Evolutionary conservation across 2,888 invertebrate species (phyloP).

Genomic region (Amphimallon solstitiale): DNA sequence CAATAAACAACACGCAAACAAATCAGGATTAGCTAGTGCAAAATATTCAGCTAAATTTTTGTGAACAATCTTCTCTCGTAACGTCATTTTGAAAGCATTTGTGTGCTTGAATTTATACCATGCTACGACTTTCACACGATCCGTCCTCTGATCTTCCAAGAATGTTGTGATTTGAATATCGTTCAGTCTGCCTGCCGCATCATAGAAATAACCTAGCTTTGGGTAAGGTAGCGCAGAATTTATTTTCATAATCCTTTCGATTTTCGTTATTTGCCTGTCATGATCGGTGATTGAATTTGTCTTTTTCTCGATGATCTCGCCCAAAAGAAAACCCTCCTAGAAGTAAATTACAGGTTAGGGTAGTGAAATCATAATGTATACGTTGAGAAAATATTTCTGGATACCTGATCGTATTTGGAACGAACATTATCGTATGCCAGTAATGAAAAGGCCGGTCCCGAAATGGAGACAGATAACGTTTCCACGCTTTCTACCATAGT

Average conservation of each 20-base stretch:
- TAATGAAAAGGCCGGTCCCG: slow-evolving; percentile 73
- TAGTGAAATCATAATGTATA: neutral
- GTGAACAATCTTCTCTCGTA: slow-evolving; percentile 72
- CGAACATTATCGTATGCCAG: slow-evolving; percentile 75
- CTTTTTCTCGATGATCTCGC: slow-evolving; percentile 71
- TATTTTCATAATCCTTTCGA: slow-evolving; percentile 71
- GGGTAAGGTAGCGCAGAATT: slow-evolving; percentile 71
- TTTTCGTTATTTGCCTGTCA: slow-evolving; percentile 70
- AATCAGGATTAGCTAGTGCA: slow-evolving; percentile 66
- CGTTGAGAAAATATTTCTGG: neutral
- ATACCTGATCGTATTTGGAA: slow-evolving; percentile 70
- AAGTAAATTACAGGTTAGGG: slow-evolving; percentile 46
- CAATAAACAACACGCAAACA: slow-evolving; percentile 72
- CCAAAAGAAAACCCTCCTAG: slow-evolving; percentile 73
- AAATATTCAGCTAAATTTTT: slow-evolving; percentile 71
- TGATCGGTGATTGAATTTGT: slow-evolving; percentile 76
- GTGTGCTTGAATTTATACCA: slow-evolving; percentile 75
- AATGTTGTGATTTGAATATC: slow-evolving; percentile 66
- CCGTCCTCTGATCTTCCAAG: slow-evolving; percentile 64
- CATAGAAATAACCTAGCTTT: slow-evolving; percentile 68
- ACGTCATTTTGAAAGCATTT: slow-evolving; percentile 67
- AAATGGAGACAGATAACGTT: slow-evolving; percentile 55
- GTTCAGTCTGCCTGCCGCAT: slow-evolving; percentile 69
- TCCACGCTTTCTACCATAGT: slow-evolving; percentile 55
- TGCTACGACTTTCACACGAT: slow-evolving; percentile 68